phyloP scores from a whole-genome alignment of 2,113 vertebrate genomes.

The Entomyzon cyanotis region DNA sequence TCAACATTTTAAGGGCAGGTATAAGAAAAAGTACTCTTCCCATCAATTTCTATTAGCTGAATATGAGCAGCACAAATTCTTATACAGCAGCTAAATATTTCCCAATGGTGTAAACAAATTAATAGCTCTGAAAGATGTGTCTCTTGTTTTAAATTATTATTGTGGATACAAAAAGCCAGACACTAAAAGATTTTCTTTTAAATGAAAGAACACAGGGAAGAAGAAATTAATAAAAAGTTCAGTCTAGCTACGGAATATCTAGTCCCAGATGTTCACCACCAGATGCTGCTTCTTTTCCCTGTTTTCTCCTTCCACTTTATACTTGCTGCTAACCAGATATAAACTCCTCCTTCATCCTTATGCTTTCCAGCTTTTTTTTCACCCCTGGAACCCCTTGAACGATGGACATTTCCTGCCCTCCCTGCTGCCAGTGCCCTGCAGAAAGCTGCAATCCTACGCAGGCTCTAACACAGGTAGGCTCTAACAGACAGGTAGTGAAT shows the following conservation, averaged over 20 bases:
- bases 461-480: background rate
- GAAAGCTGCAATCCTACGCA: background rate
- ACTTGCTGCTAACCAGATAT: background rate
- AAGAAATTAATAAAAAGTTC: background rate
- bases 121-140: background rate
- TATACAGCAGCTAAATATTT: background rate
- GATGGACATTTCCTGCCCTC: background rate
- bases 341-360: background rate
- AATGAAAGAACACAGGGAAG: background rate
- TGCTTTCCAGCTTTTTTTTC: background rate
- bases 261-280: background rate
- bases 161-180: background rate
- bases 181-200: background rate
- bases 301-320: background rate
- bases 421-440: background rate
- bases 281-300: background rate
- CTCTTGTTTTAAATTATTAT: background rate
- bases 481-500: background rate
- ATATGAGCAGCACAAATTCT: background rate
- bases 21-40: background rate
- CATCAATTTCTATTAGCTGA: background rate
- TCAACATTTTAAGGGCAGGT: background rate
- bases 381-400: background rate
- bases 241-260: background rate
- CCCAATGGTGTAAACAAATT: background rate